Evolutionary conservation across 2,888 invertebrate species (phyloP).

Genomic region (Acanthosoma haemorrhoidale): DNA sequence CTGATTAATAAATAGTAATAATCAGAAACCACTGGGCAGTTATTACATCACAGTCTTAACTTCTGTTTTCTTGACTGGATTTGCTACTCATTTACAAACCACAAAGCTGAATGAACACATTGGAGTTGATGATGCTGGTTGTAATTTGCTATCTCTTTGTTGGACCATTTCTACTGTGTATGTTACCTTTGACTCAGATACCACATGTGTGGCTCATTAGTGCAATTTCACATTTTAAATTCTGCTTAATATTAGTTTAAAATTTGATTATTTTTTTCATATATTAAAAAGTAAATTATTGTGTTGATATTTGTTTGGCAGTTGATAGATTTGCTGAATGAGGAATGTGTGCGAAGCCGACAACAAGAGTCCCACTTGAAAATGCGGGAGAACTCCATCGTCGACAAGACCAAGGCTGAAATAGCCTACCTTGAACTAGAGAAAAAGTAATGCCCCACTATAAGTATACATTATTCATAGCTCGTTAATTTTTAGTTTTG

Average conservation of each 20-base stretch:
- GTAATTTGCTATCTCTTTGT: too few species aligned
- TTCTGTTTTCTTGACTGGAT: too few species aligned
- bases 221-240: neutral
- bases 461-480: too few species aligned
- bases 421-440: constrained; percentile 61
- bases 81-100: too few species aligned
- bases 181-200: neutral
- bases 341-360: constrained; percentile 61
- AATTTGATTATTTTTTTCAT: neutral
- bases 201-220: neutral
- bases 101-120: too few species aligned
- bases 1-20: too few species aligned
- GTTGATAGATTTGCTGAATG: constrained; percentile 60
- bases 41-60: too few species aligned
- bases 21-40: too few species aligned
- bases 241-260: neutral
- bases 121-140: too few species aligned
- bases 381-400: constrained; percentile 60
- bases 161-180: neutral
- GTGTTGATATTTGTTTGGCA: constrained; percentile 21
- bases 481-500: too few species aligned
- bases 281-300: neutral
- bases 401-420: constrained; percentile 62
- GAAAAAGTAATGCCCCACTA: constrained; percentile 53
- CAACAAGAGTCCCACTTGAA: constrained; percentile 61